A percentile compares a stretch with the other conserved stretches of the same genome.
Conservation (phyloP, 2,797 vertebrate species). For the Mormyrus hasselquistii region DNA sequence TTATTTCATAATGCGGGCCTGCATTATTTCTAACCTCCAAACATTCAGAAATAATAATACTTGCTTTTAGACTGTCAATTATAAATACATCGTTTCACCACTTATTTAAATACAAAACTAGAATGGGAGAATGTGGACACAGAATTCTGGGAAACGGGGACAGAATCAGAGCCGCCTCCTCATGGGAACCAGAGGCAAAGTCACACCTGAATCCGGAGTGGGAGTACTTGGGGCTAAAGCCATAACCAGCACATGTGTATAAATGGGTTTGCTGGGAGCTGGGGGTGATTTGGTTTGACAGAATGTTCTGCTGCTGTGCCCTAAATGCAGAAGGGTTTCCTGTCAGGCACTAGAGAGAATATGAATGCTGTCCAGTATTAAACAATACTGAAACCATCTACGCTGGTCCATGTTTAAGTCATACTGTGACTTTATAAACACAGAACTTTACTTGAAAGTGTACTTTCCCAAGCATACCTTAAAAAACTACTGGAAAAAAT, state of each 20-base stretch:
- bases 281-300: not conserved
- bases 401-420: not conserved
- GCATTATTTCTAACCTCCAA: not conserved
- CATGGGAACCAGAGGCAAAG: not conserved
- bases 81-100: not conserved
- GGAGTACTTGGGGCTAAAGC: not conserved
- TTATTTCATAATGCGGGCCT: not conserved
- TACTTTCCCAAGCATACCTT: not conserved
- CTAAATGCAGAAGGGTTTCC: not conserved
- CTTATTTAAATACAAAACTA: not conserved
- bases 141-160: not conserved
- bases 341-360: not conserved
- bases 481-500: not conserved
- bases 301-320: not conserved
- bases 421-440: not conserved
- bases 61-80: not conserved
- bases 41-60: not conserved
- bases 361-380: not conserved
- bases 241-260: not conserved
- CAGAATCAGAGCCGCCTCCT: not conserved
- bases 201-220: not conserved
- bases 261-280: not conserved
- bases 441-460: not conserved
- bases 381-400: not conserved
- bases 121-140: not conserved